phyloP scores from a whole-genome alignment of 2,888 invertebrate genomes.

The Muscina levida region DNA sequence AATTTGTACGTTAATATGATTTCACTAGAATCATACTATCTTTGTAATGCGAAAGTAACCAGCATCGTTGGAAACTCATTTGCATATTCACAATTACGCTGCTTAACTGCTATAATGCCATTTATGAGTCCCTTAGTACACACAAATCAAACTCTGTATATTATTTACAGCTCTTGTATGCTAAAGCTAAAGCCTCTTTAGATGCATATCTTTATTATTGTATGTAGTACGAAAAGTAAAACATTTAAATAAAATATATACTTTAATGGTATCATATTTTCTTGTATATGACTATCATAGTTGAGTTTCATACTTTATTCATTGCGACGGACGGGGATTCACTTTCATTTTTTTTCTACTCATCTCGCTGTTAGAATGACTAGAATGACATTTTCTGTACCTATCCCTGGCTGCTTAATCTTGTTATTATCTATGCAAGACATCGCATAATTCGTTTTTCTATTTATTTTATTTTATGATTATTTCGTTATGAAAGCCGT shows the following conservation, averaged over 20 bases:
- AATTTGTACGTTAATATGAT: too few species aligned
- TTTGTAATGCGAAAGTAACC: too few species aligned
- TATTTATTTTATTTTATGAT: conserved; percentile 30
- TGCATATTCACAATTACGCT: background rate
- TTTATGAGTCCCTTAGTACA: background rate
- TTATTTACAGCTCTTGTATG: background rate
- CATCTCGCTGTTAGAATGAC: too few species aligned
- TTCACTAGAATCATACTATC: too few species aligned
- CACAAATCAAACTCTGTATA: conserved; percentile 27
- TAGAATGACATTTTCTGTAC: background rate
- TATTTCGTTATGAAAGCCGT: conserved; percentile 19
- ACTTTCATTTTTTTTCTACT: too few species aligned
- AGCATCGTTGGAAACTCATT: background rate
- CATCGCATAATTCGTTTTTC: conserved; percentile 53
- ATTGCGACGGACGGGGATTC: too few species aligned
- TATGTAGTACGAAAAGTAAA: too few species aligned
- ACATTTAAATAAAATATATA: conserved; percentile 22
- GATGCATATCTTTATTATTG: conserved; percentile 7
- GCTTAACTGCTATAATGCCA: too few species aligned
- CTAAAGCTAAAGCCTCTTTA: background rate
- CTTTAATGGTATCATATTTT: conserved; percentile 1
- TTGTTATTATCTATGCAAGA: conserved; percentile 45
- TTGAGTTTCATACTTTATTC: too few species aligned
- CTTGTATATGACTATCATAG: too few species aligned
- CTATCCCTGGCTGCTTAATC: too few species aligned